Evolutionary conservation across 1,140 invertebrate species (phyloP).

Genomic region (Wasmannia auropunctata): DNA sequence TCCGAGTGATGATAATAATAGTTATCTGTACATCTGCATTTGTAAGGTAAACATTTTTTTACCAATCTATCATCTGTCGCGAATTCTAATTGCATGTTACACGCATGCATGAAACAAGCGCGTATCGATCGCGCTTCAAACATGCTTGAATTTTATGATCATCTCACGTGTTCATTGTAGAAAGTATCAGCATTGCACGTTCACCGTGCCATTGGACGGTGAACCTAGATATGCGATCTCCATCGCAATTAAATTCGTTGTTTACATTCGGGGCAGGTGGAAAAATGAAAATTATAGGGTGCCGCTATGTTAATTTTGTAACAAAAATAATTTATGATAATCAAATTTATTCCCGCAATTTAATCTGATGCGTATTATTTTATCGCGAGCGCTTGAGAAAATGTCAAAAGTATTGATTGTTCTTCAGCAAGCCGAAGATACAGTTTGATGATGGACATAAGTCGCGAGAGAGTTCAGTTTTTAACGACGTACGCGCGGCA

Average conservation of each 20-base stretch:
- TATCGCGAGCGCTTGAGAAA: background rate
- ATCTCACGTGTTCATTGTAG: background rate
- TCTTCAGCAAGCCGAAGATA: background rate
- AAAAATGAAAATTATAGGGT: background rate
- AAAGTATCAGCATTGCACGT: background rate
- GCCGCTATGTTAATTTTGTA: background rate
- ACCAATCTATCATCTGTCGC: slow-evolving; percentile 2
- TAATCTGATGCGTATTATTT: background rate
- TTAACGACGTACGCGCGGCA: slow-evolving; percentile 1
- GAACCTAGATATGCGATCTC: background rate
- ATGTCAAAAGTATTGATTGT: slow-evolving; percentile 1
- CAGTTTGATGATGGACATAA: background rate
- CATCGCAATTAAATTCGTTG: background rate
- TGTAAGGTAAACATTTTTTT: background rate
- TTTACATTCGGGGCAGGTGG: background rate
- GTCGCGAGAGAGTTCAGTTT: background rate
- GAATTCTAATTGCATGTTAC: slow-evolving; percentile 6
- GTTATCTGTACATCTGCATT: background rate
- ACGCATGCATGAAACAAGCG: background rate
- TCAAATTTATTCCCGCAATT: background rate
- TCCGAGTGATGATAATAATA: background rate
- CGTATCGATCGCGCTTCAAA: background rate
- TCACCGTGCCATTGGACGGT: background rate
- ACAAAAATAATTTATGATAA: background rate
- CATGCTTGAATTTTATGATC: background rate